Evolutionary conservation across 2,888 invertebrate genomes (phyloP), one percentile per base, ranked within the genome.

Genomic region (Rotaria macrura): DNA sequence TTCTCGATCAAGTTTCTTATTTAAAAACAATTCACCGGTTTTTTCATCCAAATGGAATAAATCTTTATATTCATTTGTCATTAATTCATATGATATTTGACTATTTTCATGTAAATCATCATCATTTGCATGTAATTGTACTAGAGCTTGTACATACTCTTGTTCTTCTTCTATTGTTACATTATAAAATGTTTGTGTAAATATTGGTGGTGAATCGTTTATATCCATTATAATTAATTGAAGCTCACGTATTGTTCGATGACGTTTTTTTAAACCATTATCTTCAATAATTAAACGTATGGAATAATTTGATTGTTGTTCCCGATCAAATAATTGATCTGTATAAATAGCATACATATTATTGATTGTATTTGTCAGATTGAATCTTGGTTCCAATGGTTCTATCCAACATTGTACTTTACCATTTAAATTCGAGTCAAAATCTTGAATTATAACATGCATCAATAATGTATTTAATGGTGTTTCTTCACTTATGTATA

Each of bases 391-490:
- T 38, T 72, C 38, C 12, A 6, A 38, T 38, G 38, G 34, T 40
- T 72, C 72, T 23, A 72, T 72, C 72, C 72, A 72, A 72, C 72
- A 72, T 29, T 72, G 29, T 23, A 72, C 72, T 72, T 72, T 40
- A 20, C 72, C 72, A 72, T 72, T 72, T 38, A 72, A 40, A 72
- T 40, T 40, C 7, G 38, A 72, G 38, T 72, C 72, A 38, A 72
- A 72, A 72, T 72, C 72, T 72, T 72, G 72, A n/a, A 72, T 38
- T 23, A 72, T 72, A 38, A 72, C 38, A 72, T 72, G 72, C 72
- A 72, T 72, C 38, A 72, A 38, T 72, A 72, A 72, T 20, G 72
- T 72, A 38, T 72, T 34, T 20, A 72, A 20, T 34, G 72, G 38
- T 38, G 72, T 72, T 38, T 38, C 23, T 72, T 72, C 72, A 72